Evolutionary conservation across 2,888 invertebrate genomes (phyloP).

Genomic region (Hyppa rectilinea): DNA sequence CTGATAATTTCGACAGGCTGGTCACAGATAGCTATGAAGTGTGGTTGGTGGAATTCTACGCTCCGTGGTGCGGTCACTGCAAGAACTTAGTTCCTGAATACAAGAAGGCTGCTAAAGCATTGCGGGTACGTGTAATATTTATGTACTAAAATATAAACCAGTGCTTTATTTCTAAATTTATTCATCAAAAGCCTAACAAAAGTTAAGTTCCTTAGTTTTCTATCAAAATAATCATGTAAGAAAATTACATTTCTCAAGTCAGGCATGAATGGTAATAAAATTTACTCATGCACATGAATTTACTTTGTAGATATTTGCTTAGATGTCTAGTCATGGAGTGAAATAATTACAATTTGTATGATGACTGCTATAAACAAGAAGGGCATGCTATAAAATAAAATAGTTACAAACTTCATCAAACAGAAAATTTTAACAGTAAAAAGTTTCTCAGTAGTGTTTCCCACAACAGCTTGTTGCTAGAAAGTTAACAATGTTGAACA

Average conservation of each 20-base stretch:
- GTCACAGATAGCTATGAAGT: conserved; percentile 96
- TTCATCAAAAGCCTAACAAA: too few species aligned
- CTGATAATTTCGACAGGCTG: conserved; percentile 95
- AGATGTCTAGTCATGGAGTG: background rate
- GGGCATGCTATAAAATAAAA: too few species aligned
- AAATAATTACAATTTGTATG: too few species aligned
- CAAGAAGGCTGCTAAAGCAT: conserved; percentile 97
- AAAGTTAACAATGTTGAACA: background rate
- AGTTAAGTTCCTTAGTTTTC: too few species aligned
- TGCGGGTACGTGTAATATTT: conserved; percentile 92
- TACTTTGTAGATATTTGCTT: background rate
- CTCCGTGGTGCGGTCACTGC: conserved; percentile 99
- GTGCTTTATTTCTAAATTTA: background rate
- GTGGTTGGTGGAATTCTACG: conserved; percentile 99
- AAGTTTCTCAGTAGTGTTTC: background rate
- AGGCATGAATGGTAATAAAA: conserved; percentile 2
- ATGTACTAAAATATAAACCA: conserved; percentile 50
- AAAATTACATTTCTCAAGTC: conserved; percentile 23
- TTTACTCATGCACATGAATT: background rate
- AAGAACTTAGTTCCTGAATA: conserved; percentile 97
- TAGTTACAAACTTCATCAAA: background rate
- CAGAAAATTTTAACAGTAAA: background rate
- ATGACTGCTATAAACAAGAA: too few species aligned
- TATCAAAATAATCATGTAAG: conserved; percentile 28
- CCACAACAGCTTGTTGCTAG: background rate